These are phyloP conservation scores for Pristiophorus japonicus DNA, from an alignment of 2,113 vertebrate species.

Conservation along the genomic window DNA sequence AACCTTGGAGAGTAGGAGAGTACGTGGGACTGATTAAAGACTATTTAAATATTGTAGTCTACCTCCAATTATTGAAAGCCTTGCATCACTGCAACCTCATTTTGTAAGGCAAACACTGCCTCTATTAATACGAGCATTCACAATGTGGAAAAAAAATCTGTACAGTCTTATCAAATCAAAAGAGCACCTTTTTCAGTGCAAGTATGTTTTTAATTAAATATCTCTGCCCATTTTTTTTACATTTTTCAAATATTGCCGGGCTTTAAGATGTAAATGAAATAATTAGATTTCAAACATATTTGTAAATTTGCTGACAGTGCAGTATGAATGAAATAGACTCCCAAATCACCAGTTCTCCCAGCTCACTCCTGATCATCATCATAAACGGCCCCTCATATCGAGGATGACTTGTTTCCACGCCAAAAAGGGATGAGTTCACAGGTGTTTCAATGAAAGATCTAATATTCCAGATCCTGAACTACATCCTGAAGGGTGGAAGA, in stretches of 20 bases:
- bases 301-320: neutral
- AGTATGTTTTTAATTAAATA: neutral
- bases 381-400: too few relatives aligned
- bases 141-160: neutral
- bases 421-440: too few relatives aligned
- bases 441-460: too few relatives aligned
- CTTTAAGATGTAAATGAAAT: neutral
- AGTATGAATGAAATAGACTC: neutral
- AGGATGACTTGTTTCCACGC: too few relatives aligned
- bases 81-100: neutral
- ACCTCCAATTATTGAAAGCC: slow-evolving; percentile 30
- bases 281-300: neutral
- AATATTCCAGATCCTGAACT: too few relatives aligned
- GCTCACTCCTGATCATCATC: too few relatives aligned
- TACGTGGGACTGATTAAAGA: slow-evolving; percentile 38
- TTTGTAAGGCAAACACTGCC: neutral
- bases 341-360: neutral
- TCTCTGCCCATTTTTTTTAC: neutral
- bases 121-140: neutral
- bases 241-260: neutral
- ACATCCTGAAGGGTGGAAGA: too few relatives aligned
- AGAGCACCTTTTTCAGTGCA: neutral
- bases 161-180: neutral
- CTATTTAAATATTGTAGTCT: neutral
- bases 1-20: slow-evolving; percentile 36